A percentile compares a stretch with the other conserved stretches of the same genome.
Evolutionary conservation across 2,888 invertebrate genomes (phyloP).

Genomic region (Drosophila falleni): DNA sequence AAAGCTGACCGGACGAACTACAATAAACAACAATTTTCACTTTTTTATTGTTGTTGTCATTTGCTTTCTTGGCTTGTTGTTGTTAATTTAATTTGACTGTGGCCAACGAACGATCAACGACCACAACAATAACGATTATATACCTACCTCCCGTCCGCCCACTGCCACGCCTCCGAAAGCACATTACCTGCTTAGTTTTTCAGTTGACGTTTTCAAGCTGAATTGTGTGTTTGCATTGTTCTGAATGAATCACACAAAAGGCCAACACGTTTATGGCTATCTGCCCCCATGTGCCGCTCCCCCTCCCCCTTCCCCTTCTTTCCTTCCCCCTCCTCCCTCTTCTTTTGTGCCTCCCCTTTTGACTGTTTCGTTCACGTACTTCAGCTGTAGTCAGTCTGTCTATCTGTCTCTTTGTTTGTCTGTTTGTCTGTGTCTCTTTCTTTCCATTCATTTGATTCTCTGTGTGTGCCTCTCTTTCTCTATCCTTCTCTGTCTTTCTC

Average conservation of each 20-base stretch:
- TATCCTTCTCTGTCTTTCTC: conserved; percentile 21
- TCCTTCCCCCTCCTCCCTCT: neutral
- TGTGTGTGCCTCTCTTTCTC: conserved; percentile 12
- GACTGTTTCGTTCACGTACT: conserved; percentile 21
- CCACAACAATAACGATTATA: conserved; percentile 45
- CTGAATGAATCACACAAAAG: conserved; percentile 64
- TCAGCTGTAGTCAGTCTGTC: conserved; percentile 13
- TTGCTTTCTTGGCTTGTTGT: conserved; percentile 52
- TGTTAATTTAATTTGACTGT: conserved; percentile 76
- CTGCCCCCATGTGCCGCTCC: conserved; percentile 17
- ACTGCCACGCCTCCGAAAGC: conserved; percentile 10
- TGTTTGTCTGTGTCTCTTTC: conserved; percentile 10
- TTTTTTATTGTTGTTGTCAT: conserved; percentile 55
- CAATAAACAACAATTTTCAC: conserved; percentile 75
- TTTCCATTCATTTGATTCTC: conserved; percentile 32
- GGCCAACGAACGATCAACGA: conserved; percentile 73
- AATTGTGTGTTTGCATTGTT: conserved; percentile 49
- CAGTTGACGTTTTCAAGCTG: conserved; percentile 42
- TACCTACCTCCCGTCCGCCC: neutral
- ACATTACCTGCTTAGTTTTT: conserved; percentile 41
- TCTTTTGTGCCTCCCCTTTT: neutral
- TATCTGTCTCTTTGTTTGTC: conserved; percentile 6
- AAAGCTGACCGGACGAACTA: conserved; percentile 67
- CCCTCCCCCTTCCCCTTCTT: neutral
- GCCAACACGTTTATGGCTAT: conserved; percentile 57